These are phyloP conservation scores for Helicoverpa assulta DNA, from an alignment of 2,888 invertebrate genomes.

Conservation along the genomic window DNA sequence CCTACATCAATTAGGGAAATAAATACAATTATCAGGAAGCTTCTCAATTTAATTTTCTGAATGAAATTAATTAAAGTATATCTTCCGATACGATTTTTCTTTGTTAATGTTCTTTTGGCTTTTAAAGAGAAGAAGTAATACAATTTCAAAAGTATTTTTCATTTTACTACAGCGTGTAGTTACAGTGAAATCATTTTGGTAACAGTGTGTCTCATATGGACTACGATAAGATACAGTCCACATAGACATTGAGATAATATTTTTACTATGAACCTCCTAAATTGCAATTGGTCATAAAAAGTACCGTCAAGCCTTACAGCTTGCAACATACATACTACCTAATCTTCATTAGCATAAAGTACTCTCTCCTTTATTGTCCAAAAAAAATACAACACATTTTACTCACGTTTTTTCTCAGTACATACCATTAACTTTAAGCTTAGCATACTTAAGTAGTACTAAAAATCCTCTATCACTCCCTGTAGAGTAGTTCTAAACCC, in stretches of 20 bases:
- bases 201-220: no score
- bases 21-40: conserved; percentile 5
- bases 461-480: conserved; percentile 27
- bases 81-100: not conserved
- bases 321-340: no score
- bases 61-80: not conserved
- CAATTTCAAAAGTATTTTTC: not conserved
- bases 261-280: no score
- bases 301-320: no score
- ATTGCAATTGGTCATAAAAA: no score
- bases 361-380: not conserved
- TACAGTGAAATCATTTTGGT: not conserved
- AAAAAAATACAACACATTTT: not conserved
- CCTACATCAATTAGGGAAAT: not conserved
- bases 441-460: not conserved
- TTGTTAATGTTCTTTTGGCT: not conserved
- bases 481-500: conserved; percentile 21
- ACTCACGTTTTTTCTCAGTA: not conserved
- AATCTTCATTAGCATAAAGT: no score
- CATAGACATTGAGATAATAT: no score
- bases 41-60: not conserved
- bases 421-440: not conserved
- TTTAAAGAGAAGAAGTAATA: not conserved
- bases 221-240: no score
- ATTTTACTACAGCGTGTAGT: not conserved